Evolutionary conservation across 1,140 invertebrate genomes (phyloP), one percentile per base, ranked within the genome.

Genomic region (Magallana gigas): DNA sequence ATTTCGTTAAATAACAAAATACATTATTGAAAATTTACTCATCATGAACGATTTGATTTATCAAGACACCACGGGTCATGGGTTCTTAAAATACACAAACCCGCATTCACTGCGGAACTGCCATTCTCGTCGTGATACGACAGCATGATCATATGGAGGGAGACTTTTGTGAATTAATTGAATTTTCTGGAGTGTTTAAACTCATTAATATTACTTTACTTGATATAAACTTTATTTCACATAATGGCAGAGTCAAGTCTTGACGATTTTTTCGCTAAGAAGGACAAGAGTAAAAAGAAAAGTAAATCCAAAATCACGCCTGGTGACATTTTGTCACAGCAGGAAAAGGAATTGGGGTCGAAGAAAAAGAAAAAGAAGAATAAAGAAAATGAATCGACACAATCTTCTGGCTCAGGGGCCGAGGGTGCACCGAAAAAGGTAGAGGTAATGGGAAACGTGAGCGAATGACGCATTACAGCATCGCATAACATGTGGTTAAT

Each of bases 251-350:
- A 92, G 80, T 68, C 83, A 83, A 93, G 92, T 92, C 90, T 94
- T 85, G 93, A 94, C 85, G 93, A 94, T 90, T 94, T 94, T 83
- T 94, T 94, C 80, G 93, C 93, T 60, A 93, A 94, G 87, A 94
- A 94, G 88, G 93, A 94, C 87, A 94, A 93, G 88, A 93, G 90
- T 83, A 93, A 93, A 88, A 94, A 93, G 92, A 94, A 94, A 90
- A 90, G 88, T 5, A 94, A 92, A 81, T 89, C 90, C 8, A 94
- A 93, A 91, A 12, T 90, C n/a, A 89, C 88, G 16, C 87, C 91
- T 7, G 85, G 64, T 86, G 91, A 92, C 76, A 87, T 91, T 57
- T 82, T 90, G 62, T 87, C 87, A 8, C 81, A 86, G 82, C 89
- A 92, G 62, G 84, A 88, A 76, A 85, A 90, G 9, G 90, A 91